Conservation (phyloP, 2,888 invertebrate genomes). For the Hofmannophila pseudospretella region DNA sequence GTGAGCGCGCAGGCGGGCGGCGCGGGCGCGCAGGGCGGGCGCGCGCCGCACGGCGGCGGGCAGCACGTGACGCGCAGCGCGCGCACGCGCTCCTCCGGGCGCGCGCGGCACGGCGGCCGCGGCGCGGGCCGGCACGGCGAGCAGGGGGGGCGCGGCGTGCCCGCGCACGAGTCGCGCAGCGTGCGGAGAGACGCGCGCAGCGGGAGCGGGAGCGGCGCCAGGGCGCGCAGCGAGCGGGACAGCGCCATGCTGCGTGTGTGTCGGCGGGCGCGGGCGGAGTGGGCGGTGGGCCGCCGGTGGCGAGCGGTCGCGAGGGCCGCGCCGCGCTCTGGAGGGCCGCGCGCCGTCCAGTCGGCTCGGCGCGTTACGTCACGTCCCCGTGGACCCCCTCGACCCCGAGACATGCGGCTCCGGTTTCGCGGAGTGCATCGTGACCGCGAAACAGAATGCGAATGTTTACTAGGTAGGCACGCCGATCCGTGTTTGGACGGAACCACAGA, state of each 20-base stretch:
- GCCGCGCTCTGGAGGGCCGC: not conserved
- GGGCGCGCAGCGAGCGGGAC: not conserved
- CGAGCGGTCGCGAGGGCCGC: not conserved
- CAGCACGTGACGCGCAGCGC: constrained; percentile 1
- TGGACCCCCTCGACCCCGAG: too few species aligned
- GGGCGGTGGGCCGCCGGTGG: not conserved
- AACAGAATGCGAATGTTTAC: too few species aligned
- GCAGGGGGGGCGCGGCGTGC: too few species aligned
- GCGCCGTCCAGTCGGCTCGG: not conserved
- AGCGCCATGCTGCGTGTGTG: not conserved
- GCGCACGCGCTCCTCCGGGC: not conserved
- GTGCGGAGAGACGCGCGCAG: constrained; percentile 19
- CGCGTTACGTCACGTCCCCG: not conserved
- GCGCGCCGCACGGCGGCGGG: constrained; percentile 18
- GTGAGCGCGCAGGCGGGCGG: constrained; percentile 28
- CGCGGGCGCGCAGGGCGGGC: constrained; percentile 17
- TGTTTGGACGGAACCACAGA: too few species aligned
- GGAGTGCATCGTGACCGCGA: too few species aligned
- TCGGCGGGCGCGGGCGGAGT: not conserved
- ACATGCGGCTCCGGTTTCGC: too few species aligned
- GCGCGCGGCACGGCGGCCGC: constrained; percentile 2
- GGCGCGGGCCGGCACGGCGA: not conserved
- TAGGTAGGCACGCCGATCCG: too few species aligned
- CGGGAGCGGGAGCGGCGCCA: constrained; percentile 13
- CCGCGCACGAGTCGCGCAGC: too few species aligned